Evolutionary conservation across 2,888 invertebrate species (phyloP).

Genomic region (Drosophila rellima): DNA sequence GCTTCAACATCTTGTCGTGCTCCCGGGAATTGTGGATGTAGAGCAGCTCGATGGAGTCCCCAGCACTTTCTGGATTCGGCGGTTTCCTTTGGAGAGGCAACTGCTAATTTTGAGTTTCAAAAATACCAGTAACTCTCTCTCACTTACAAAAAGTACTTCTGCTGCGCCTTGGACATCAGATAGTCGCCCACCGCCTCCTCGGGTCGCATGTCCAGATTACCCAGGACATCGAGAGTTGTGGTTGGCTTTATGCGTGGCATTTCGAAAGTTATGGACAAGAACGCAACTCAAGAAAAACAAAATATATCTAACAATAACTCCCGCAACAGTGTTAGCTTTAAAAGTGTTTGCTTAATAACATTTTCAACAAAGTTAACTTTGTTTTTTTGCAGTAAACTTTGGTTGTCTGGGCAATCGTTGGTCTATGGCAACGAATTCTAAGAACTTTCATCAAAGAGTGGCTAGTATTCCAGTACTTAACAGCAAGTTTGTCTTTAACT

Average conservation of each 20-base stretch:
- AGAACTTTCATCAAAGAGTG: not conserved
- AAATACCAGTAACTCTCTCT: accelerated
- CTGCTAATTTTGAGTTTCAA: not conserved
- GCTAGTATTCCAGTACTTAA: not conserved
- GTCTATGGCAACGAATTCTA: conserved; percentile 12
- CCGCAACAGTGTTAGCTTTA: conserved; percentile 12
- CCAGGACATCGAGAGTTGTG: conserved; percentile 82
- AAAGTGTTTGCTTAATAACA: conserved; percentile 11
- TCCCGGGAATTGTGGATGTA: conserved; percentile 84
- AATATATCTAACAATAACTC: conserved; percentile 1
- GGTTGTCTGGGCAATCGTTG: conserved; percentile 23
- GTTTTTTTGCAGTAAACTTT: not conserved
- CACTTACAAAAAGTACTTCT: conserved; percentile 76
- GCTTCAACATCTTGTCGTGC: conserved; percentile 75
- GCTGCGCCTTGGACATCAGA: conserved; percentile 81
- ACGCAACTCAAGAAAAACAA: conserved; percentile 4
- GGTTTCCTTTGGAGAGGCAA: conserved; percentile 72
- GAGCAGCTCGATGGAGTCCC: conserved; percentile 83
- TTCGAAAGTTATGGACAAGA: conserved; percentile 16
- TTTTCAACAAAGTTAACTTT: conserved; percentile 4
- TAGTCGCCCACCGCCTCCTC: conserved; percentile 83
- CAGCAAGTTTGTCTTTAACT: not conserved
- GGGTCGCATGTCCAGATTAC: conserved; percentile 83
- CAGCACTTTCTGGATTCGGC: conserved; percentile 82
- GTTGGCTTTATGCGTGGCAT: conserved; percentile 85